A percentile compares a stretch with the other conserved stretches of the same genome.
These are phyloP conservation scores for Lampropteryx suffumata DNA, from an alignment of 2,888 invertebrate species.

Conservation along the genomic window DNA sequence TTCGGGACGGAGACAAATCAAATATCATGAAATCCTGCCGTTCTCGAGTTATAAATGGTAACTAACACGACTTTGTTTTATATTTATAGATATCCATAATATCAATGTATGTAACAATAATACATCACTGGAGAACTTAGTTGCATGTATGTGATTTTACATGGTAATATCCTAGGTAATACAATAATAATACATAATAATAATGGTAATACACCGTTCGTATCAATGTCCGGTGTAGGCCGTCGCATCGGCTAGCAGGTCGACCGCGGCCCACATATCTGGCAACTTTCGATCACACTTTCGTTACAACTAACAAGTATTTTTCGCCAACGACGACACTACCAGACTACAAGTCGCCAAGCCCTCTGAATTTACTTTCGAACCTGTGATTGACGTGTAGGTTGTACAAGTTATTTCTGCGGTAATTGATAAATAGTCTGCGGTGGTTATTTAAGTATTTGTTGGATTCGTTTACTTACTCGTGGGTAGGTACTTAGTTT, in stretches of 20 bases:
- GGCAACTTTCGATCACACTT: slow-evolving; percentile 81
- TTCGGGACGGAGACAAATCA: no score
- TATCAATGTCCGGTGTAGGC: slow-evolving; percentile 16
- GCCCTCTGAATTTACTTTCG: slow-evolving; percentile 62
- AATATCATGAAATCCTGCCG: no score
- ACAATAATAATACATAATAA: no score
- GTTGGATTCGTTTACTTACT: not conserved
- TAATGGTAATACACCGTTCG: slow-evolving; percentile 3
- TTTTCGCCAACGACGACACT: slow-evolving; percentile 62
- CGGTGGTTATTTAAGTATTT: not conserved
- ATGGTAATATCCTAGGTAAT: no score
- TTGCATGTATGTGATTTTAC: no score
- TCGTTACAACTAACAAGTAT: slow-evolving; percentile 63
- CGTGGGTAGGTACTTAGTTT: no score
- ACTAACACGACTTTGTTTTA: no score
- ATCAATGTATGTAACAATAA: no score
- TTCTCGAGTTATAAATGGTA: no score
- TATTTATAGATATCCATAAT: no score
- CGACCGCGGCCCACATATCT: slow-evolving; percentile 75
- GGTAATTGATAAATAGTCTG: not conserved
- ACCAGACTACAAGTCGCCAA: slow-evolving; percentile 65
- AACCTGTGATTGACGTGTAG: slow-evolving; percentile 26
- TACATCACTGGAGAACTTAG: no score
- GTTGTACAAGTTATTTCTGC: slow-evolving; percentile 10
- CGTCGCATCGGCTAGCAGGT: slow-evolving; percentile 30